Evolutionary conservation across 92 coral and sea anemone species (phyloP).

Genomic region (Actinostola sp.): DNA sequence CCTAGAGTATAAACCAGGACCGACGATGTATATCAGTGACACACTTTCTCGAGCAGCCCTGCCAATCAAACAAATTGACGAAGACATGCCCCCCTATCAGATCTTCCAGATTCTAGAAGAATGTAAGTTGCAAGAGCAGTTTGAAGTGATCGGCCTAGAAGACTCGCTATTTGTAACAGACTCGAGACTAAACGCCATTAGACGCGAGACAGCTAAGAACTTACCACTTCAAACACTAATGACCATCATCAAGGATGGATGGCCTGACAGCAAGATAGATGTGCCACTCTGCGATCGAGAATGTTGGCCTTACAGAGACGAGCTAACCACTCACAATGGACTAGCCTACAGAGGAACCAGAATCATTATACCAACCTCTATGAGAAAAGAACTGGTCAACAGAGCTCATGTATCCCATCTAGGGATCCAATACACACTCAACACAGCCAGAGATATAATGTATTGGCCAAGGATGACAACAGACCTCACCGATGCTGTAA

Average conservation of each 20-base stretch:
- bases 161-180: too few species aligned
- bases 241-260: slow-evolving; percentile 52
- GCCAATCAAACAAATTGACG: slow-evolving; percentile 2
- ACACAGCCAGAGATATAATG: slow-evolving; percentile 67
- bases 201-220: slow-evolving; percentile 29
- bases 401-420: slow-evolving; percentile 56
- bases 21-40: slow-evolving; percentile 44
- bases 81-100: slow-evolving; percentile 22
- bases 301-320: slow-evolving; percentile 57
- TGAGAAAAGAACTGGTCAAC: slow-evolving; percentile 48
- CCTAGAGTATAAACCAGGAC: slow-evolving; percentile 28
- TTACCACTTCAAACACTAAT: slow-evolving; percentile 48
- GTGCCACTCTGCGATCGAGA: slow-evolving; percentile 29
- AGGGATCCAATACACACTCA: slow-evolving; percentile 60
- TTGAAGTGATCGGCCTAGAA: slow-evolving; percentile 34
- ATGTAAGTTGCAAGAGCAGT: too few species aligned
- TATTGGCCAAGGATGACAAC: slow-evolving; percentile 64
- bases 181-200: too few species aligned
- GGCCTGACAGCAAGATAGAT: slow-evolving; percentile 52
- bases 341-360: slow-evolving; percentile 42
- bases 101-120: slow-evolving; percentile 34
- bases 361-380: slow-evolving; percentile 41
- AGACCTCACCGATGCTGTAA: slow-evolving; percentile 35
- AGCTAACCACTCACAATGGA: slow-evolving; percentile 52
- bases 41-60: slow-evolving; percentile 41